Base-by-base conservation (phyloP, 1,140 invertebrate genomes). In the Drosophila nebulosa region DNA sequence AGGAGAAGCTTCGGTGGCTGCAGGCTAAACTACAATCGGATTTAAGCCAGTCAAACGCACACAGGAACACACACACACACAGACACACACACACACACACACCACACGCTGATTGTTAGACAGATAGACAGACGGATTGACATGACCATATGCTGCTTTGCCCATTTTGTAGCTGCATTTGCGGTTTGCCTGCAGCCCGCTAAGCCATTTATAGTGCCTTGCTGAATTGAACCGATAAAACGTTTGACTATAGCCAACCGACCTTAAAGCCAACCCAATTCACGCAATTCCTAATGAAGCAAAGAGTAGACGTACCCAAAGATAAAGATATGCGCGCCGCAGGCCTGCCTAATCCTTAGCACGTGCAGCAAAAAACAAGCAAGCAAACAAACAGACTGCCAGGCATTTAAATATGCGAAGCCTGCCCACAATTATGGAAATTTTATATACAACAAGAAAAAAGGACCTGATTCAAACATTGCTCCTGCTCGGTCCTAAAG, bases 401-500 rank as follows among this genome's bases (percentile, higher is more conserved):
- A 55, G 50, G 39, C 30, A 55, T 55, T 55, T 55, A 55, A 61
- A 72, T 46, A 58, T 57, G 35, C 7, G 35, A 58, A 65, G 65
- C 60, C 58, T 59, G 32, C 56, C 5, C 14, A 55, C 58, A 71
- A 55, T 71, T 71, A 71, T 71, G 69, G 46, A 64, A 59, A 73
- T 64, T 39, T 42, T 62, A 39, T 24, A 50, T 39, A 72, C 32
- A 39, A 30, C 10, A 18, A 21, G 0, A 18, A 16, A 46, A 46
- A 46, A 21, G 39, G 39, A 46, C 39, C 18, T 46, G 39, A 46
- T 46, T 46, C 39, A 21, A 21, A 5, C 3, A 46, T 61, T 42
- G 21, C 0, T 24, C 14, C 12, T 50, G 18, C 26, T 36, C 21
- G 24, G n/a, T 52, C 10, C 39, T 46, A 16, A 46, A 21, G 16